These are phyloP conservation scores for Stomatorhinus ivindoensis DNA, from an alignment of 2,113 vertebrate genomes.

Conservation along the genomic window DNA sequence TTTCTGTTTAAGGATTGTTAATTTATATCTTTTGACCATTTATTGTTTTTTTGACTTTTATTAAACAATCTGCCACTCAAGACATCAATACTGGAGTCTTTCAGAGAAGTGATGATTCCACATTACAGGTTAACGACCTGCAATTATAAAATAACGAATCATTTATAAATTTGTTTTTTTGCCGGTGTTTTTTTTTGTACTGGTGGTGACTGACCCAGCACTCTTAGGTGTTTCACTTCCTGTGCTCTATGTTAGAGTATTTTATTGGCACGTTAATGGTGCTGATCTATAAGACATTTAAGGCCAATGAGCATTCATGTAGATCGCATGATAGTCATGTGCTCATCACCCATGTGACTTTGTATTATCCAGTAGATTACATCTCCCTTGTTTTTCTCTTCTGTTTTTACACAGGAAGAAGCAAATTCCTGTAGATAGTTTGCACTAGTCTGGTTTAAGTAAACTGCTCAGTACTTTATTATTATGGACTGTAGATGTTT, in stretches of 20 bases:
- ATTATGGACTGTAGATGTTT: background rate
- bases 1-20: background rate
- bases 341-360: background rate
- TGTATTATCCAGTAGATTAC: background rate
- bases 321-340: background rate
- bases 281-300: conserved; percentile 54
- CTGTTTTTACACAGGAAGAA: background rate
- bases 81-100: background rate
- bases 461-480: background rate
- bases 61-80: background rate
- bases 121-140: background rate
- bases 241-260: conserved; percentile 99
- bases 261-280: conserved; percentile 77
- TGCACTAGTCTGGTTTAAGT: background rate
- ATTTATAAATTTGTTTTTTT: background rate
- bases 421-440: background rate
- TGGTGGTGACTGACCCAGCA: background rate
- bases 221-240: conserved; percentile 18
- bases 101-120: background rate
- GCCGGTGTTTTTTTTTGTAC: conserved; percentile 25
- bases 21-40: background rate
- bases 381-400: background rate
- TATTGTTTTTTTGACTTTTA: background rate
- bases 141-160: background rate
- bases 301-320: background rate